Evolutionary conservation across 2,113 vertebrate genomes (phyloP).

Genomic region (Rhinichthys klamathensis): DNA sequence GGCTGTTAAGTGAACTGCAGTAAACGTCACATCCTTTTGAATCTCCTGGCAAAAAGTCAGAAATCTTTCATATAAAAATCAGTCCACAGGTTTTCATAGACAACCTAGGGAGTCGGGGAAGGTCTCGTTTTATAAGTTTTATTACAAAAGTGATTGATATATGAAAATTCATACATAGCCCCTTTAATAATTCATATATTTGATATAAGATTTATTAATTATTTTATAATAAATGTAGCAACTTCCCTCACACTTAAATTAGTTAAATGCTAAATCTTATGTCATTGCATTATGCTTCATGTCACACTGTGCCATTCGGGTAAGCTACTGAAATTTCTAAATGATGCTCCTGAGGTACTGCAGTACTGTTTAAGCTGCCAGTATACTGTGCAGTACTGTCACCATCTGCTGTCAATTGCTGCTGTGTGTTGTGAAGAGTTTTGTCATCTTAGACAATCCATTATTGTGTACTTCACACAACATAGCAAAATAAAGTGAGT

Average conservation of each 20-base stretch:
- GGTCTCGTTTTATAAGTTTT: too few relatives aligned
- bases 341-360: not conserved
- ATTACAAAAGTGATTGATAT: too few relatives aligned
- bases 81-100: too few relatives aligned
- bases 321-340: not conserved
- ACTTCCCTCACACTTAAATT: not conserved
- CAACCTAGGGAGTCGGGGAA: too few relatives aligned
- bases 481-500: not conserved
- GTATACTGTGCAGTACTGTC: not conserved
- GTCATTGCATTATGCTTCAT: not conserved
- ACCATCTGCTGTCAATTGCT: not conserved
- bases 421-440: not conserved
- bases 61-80: too few relatives aligned
- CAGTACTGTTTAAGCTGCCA: not conserved
- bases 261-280: not conserved
- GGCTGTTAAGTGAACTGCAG: too few relatives aligned
- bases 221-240: not conserved
- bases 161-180: too few relatives aligned
- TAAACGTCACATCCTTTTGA: too few relatives aligned
- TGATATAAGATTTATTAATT: not conserved
- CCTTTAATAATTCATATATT: too few relatives aligned
- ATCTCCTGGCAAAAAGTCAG: too few relatives aligned
- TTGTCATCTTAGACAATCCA: not conserved
- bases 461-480: constrained; percentile 1
- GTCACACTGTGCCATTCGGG: not conserved